Conservation (phyloP, 2,888 invertebrate genomes). For the Eubasilissa splendida region DNA sequence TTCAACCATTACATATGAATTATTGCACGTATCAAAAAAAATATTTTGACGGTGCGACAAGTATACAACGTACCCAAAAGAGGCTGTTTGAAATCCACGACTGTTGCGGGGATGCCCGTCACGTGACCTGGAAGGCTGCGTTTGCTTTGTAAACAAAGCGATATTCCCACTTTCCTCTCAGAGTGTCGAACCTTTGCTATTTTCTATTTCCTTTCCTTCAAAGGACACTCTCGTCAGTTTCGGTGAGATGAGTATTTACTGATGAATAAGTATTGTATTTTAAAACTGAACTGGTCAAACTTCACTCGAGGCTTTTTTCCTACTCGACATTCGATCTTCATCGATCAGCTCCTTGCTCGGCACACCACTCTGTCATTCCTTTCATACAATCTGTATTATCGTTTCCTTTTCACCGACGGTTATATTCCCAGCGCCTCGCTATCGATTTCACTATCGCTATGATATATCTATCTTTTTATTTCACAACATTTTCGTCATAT, state of each 20-base stretch:
- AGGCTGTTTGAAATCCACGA: constrained; percentile 52
- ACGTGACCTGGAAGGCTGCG: not conserved
- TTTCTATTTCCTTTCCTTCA: no score
- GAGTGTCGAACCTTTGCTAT: not conserved
- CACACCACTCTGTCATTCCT: no score
- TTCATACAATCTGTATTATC: not conserved
- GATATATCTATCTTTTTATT: constrained; percentile 2
- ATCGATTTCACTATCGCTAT: not conserved
- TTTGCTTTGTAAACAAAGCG: not conserved
- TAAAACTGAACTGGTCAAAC: no score
- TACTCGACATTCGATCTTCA: no score
- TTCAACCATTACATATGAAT: no score
- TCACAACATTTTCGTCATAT: not conserved
- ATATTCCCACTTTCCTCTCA: not conserved
- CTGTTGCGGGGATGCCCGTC: constrained; percentile 23
- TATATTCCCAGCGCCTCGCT: not conserved
- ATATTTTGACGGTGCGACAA: no score
- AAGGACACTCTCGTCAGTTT: no score
- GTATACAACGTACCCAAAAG: constrained; percentile 46
- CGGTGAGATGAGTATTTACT: no score
- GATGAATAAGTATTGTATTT: no score
- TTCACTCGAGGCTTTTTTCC: no score
- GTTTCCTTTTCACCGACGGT: not conserved
- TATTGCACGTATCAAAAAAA: not conserved
- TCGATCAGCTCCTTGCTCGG: no score